Evolutionary conservation across 64 coral and sea anemone species (phyloP), one percentile per base, ranked within the genome.

Genomic region (Dendrophyllia cribrosa): DNA sequence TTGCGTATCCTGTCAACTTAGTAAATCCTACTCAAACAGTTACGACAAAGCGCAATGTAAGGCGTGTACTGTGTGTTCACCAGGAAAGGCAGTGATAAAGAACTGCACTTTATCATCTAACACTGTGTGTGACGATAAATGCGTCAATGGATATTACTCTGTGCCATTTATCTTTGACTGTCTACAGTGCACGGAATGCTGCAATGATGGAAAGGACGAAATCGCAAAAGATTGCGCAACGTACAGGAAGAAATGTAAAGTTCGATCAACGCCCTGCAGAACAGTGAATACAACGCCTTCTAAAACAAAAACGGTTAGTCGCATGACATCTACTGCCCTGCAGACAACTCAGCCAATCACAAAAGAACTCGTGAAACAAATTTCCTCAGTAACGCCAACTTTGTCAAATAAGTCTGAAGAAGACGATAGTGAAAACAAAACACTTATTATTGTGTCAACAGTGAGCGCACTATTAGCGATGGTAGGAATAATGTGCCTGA

Each of bases 181-280:
- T 50, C 61, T 66, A 13, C 64, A 22, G 20, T 93, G 91, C 20
- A 48, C 82, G 9, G 22, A 85, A 50, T 93, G 91, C 66, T 93
- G 91, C 22, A 12, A 46, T 3, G 82, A 92, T 53, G 77, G 50
- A 7, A 45, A 47, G 9, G 48, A 79, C 20, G 58, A 59, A 56
- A 3, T 43, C 1, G 12, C 51, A 59, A 2, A 61, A 2, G 89
- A 91, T 19, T 91, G 89, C 48, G 59, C 67, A 47, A 64, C 26
- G 66, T 11, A 46, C 6, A 1, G 9, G 7, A 84, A 84, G 44
- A 84, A 84, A 15, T 84, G 80, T 20, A 84, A 84, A 22, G 46
- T 67, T 1, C 80, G 80, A 0, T 51, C 45, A 10, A 21, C 20
- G 43, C 80, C 80, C 7, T 84, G 80, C 61, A 23, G 1, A 1